Base-by-base conservation (phyloP, 1,140 invertebrate genomes). In the Drosophila nebulosa region DNA sequence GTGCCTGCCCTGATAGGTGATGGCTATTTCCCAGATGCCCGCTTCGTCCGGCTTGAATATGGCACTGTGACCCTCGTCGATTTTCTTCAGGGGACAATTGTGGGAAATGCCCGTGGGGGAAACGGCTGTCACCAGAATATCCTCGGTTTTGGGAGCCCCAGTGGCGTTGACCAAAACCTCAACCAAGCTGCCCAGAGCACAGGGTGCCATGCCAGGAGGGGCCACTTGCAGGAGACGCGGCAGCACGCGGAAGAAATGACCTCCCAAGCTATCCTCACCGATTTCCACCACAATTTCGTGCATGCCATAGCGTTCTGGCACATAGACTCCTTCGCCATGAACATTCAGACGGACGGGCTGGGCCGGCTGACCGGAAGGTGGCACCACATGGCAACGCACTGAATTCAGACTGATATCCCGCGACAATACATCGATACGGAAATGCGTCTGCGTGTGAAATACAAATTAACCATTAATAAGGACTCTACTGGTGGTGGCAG, bases 21-120 rank as follows among this genome's bases (percentile, higher is more conserved):
- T 98, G 69, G 96, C 96, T 57, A 99, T 98, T 73, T 97, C 96
- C 98, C 98, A 99, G 81, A 98, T 96, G 85, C 98, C 98, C 52
- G 97, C 96, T 93, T 99, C 98, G 78, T 98, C 97, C 4, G 98
- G 98, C 90, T 98, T 96, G 91, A 99, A 99, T 67, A 97, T 98
- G 56, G 98, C 97, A 69, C 96, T 96, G 90, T 97, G 97, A 14
- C 96, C 95, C 65, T 96, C 97, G 62, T 95, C 94, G 59, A 94
- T 93, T 67, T 95, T 95, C 71, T 95, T 95, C 7, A 98, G 94
- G 1, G 95, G 95, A 90, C 97, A 97, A 30, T 94, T 93, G 36
- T 96, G 92, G 0, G 94, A 93, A 52, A 96, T 94, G 32, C 97
- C 97, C 36, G 95, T 96, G 1, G 98, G 98, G 10, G 97, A 96